Evolutionary conservation across 2,888 invertebrate genomes (phyloP).

Genomic region (Folsomia candida): DNA sequence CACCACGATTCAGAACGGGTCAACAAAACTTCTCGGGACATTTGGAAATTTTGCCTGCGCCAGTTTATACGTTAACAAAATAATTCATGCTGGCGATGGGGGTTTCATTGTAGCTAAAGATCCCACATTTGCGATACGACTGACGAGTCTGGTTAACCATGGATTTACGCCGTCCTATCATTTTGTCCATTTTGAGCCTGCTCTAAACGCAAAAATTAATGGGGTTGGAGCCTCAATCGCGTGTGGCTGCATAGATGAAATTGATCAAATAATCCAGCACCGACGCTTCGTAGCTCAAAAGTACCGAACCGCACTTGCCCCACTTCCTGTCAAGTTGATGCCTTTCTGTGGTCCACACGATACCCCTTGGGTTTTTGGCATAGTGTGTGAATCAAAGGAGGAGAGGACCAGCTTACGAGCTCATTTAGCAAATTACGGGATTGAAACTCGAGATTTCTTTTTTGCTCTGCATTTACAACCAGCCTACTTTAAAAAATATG

Average conservation of each 20-base stretch:
- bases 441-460: constrained; percentile 41
- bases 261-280: constrained; percentile 26
- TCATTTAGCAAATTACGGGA: constrained; percentile 25
- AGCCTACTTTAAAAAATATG: constrained; percentile 29
- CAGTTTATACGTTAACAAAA: constrained; percentile 41
- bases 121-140: constrained; percentile 11
- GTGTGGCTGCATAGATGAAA: constrained; percentile 28
- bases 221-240: constrained; percentile 41
- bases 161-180: constrained; percentile 37
- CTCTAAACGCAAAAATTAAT: constrained; percentile 37
- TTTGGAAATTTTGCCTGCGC: constrained; percentile 40
- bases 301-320: constrained; percentile 23
- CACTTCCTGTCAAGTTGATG: constrained; percentile 23
- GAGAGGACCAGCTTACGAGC: constrained; percentile 24
- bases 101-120: constrained; percentile 37
- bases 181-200: constrained; percentile 36
- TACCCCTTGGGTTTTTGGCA: constrained; percentile 40
- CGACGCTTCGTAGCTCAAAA: constrained; percentile 14
- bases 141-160: constrained; percentile 35
- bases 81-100: constrained; percentile 41
- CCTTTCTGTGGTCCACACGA: constrained; percentile 34
- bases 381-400: constrained; percentile 27
- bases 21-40: constrained; percentile 27
- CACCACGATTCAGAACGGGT: not conserved
- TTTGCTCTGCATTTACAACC: constrained; percentile 41